These are phyloP conservation scores for Elmis aenea DNA, from an alignment of 2,888 invertebrate genomes.

Conservation along the genomic window DNA sequence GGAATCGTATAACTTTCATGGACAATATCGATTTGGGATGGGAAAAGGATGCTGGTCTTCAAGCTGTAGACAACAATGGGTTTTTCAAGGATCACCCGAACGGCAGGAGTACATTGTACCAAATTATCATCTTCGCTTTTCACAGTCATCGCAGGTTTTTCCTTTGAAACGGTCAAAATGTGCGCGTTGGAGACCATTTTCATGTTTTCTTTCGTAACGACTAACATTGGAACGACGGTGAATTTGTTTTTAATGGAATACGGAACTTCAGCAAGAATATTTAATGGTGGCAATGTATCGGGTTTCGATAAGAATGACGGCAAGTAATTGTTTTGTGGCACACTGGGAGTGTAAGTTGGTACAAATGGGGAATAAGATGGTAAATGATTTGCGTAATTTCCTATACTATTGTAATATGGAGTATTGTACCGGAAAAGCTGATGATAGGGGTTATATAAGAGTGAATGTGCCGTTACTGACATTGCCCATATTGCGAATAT, in stretches of 20 bases:
- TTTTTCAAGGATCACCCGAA: constrained; percentile 41
- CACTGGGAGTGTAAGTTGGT: constrained; percentile 2
- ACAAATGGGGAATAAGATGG: constrained; percentile 5
- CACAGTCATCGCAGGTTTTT: constrained; percentile 41
- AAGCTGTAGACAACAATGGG: constrained; percentile 43
- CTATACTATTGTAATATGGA: constrained; percentile 7
- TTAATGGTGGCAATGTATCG: constrained; percentile 31
- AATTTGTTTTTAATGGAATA: constrained; percentile 37
- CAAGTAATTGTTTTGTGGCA: constrained; percentile 4
- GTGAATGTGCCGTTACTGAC: constrained; percentile 7
- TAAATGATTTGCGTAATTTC: constrained; percentile 7
- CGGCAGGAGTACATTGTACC: constrained; percentile 45
- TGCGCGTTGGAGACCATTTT: constrained; percentile 40
- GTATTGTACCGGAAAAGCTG: constrained; percentile 11
- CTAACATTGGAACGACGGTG: constrained; percentile 41
- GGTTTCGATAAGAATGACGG: constrained; percentile 17
- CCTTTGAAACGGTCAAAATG: constrained; percentile 40
- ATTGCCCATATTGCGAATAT: constrained; percentile 7
- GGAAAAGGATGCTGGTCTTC: constrained; percentile 44
- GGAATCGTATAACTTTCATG: constrained; percentile 43
- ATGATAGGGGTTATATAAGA: constrained; percentile 15
- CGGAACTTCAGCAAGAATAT: constrained; percentile 39
- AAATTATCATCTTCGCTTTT: constrained; percentile 35
- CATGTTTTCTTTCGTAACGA: constrained; percentile 38
- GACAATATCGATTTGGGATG: constrained; percentile 42